Evolutionary conservation across 1,140 invertebrate species (phyloP), one percentile per base, ranked within the genome.

Genomic region (Psilanteris sp.): DNA sequence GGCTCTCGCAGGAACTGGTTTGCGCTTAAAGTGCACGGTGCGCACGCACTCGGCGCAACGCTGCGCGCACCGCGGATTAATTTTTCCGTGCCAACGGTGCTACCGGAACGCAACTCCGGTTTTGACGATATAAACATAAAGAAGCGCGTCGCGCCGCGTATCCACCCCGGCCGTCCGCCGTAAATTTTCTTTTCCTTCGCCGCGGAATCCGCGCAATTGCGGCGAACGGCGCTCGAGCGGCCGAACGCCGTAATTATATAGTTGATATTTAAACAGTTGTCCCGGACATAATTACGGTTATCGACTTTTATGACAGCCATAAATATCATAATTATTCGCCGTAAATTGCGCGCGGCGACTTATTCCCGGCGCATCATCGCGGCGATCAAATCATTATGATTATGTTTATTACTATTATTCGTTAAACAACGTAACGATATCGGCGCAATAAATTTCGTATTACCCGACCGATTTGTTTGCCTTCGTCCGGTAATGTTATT

Each of bases 1-100:
- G 50, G 50, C 57, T 39, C 52, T 73, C 10, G 57, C 15, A 32
- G 32, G 43, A 78, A 78, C 76, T 61, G 76, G 76, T 78, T 78
- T 78, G 70, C 52, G 31, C 43, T 78, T 27, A 41, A 31, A 20
- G 57, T 62, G 20, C 32, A 36, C 2, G 4, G 24, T 26, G 24
- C 7, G 3, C 27, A 24, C 20, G 46, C 22, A 31, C 55, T 68
- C 41, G 15, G 27, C 24, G 48, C 57, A 44, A 46, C 24, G 13
- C 15, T 44, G 29, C 59, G 50, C 46, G 44, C 43, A 59, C 66
- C 29, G 66, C 15, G 59, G 54, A 77, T 77, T 72, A 67, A 77
- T 77, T 77, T 71, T 77, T 77, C 62, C 54, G 59, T 26, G 37
- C 34, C 24, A 34, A 18, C 50, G 27, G 20, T 54, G 70, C 70